phyloP scores from a whole-genome alignment of 2,797 vertebrate genomes.

The Ibycter americanus region DNA sequence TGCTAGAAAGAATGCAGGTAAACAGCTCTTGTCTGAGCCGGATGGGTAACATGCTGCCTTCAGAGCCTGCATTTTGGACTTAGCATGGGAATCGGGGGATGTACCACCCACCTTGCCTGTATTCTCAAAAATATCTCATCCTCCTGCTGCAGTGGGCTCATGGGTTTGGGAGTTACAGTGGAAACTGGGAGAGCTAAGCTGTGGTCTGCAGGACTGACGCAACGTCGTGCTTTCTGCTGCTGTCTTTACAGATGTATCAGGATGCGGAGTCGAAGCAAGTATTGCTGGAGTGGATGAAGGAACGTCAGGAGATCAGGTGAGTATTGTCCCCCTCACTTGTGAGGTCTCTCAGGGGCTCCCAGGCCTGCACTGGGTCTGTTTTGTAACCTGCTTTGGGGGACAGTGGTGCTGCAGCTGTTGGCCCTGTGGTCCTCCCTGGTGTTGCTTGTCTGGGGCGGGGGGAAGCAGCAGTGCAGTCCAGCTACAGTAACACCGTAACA shows the following conservation, averaged over 20 bases:
- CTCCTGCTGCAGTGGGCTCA: not conserved
- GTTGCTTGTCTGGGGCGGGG: not conserved
- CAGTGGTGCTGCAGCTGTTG: not conserved
- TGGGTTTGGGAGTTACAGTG: not conserved
- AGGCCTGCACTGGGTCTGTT: not conserved
- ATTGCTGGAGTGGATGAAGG: slow-evolving; percentile 80
- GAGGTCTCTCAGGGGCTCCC: not conserved
- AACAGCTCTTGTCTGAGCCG: not conserved
- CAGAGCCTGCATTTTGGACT: not conserved
- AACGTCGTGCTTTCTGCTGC: not conserved
- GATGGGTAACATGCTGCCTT: not conserved
- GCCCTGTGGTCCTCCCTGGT: not conserved
- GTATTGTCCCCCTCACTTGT: fast-evolving
- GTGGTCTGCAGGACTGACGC: not conserved
- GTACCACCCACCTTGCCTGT: not conserved
- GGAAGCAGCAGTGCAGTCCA: not conserved
- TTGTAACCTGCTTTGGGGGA: not conserved
- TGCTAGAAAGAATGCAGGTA: slow-evolving; percentile 83
- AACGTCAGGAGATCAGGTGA: slow-evolving; percentile 80
- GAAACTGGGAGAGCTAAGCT: not conserved
- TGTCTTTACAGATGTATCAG: slow-evolving; percentile 75
- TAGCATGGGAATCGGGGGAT: fast-evolving
- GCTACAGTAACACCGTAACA: no score
- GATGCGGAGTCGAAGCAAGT: slow-evolving; percentile 78
- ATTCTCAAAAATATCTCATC: not conserved